These are phyloP conservation scores for Phortica variegata DNA, from an alignment of 1,140 invertebrate genomes.

Conservation along the genomic window DNA sequence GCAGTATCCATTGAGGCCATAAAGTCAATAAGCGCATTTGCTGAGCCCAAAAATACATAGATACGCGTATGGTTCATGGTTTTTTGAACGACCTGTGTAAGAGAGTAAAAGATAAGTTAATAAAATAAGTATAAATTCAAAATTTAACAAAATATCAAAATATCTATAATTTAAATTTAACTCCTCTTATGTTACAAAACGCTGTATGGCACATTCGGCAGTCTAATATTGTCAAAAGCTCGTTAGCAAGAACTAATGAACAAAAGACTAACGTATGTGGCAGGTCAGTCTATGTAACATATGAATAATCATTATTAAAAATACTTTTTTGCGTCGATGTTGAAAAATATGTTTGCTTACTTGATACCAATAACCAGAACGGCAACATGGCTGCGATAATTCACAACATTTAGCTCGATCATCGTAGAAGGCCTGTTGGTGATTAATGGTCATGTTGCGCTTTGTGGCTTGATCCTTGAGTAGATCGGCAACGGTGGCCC, in stretches of 20 bases:
- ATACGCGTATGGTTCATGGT: constrained; percentile 89
- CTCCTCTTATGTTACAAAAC: too few relatives aligned
- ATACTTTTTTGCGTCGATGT: not conserved
- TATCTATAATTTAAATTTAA: not conserved
- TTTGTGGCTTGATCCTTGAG: constrained; percentile 70
- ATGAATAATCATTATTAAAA: too few relatives aligned
- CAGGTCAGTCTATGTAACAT: not conserved
- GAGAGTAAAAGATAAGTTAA: not conserved
- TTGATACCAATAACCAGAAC: constrained; percentile 76
- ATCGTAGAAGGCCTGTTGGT: constrained; percentile 68
- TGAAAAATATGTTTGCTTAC: constrained; percentile 22
- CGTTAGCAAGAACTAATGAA: too few relatives aligned
- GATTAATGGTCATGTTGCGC: constrained; percentile 80
- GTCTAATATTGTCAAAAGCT: too few relatives aligned
- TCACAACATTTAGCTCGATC: constrained; percentile 71
- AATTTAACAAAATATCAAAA: too few relatives aligned
- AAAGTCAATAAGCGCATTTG: constrained; percentile 80
- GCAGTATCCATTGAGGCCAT: constrained; percentile 87
- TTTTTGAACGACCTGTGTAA: constrained; percentile 70
- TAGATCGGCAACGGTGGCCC: constrained; percentile 75
- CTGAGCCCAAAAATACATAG: constrained; percentile 87
- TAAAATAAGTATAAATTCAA: too few relatives aligned
- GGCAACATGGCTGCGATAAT: constrained; percentile 70
- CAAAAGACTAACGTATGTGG: not conserved
- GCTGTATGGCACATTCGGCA: too few relatives aligned